Evolutionary conservation across 2,113 vertebrate species (phyloP).

Genomic region (Oryzias melastigma): DNA sequence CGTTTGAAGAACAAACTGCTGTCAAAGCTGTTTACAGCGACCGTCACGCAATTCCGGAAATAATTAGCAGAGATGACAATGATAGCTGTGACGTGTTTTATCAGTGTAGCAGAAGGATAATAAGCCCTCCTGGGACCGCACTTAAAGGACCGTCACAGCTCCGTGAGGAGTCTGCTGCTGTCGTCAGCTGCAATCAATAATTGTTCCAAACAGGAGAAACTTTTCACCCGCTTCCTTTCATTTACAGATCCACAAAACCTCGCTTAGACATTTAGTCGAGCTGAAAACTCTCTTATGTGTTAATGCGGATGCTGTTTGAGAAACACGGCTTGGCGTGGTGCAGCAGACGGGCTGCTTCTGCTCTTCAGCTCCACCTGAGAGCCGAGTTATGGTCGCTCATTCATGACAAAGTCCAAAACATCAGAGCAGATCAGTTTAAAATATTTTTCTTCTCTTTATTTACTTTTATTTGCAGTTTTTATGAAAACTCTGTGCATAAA

Average conservation of each 20-base stretch:
- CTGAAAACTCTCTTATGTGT: constrained; percentile 77
- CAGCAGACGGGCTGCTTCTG: background rate
- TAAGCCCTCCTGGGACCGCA: constrained; percentile 88
- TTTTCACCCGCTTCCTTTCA: no score
- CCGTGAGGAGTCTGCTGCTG: constrained; percentile 80
- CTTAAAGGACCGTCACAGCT: constrained; percentile 85
- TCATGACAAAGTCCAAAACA: background rate
- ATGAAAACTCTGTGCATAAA: no score
- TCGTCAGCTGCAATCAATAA: constrained; percentile 79
- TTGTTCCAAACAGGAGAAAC: constrained; percentile 79
- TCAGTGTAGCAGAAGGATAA: constrained; percentile 80
- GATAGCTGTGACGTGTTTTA: constrained; percentile 81
- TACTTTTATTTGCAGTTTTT: no score
- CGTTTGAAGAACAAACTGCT: constrained; percentile 78
- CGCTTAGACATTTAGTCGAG: constrained; percentile 73
- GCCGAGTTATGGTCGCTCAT: background rate
- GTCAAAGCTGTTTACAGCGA: constrained; percentile 81
- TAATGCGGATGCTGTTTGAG: constrained; percentile 67
- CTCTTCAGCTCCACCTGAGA: background rate
- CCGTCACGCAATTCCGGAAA: constrained; percentile 76
- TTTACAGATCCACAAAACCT: no score
- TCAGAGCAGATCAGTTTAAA: background rate
- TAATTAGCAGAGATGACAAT: constrained; percentile 84
- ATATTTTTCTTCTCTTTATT: background rate
- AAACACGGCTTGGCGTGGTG: constrained; percentile 5